Evolutionary conservation across 2,797 vertebrate genomes (phyloP).

Genomic region (Channallabes apus): DNA sequence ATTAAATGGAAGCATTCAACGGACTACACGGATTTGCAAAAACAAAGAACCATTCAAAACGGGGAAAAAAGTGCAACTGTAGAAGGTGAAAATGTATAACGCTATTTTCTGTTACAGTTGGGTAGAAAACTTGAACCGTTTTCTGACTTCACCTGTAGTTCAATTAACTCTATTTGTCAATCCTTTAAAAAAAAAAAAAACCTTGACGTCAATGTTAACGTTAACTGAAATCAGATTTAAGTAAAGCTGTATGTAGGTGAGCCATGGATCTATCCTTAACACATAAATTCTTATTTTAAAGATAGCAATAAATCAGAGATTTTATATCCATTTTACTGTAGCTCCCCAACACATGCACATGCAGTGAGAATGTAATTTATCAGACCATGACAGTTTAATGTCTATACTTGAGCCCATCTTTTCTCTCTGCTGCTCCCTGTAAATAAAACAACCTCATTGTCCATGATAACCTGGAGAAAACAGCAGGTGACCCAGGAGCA

Average conservation of each 20-base stretch:
- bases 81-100: neutral
- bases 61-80: too few relatives aligned
- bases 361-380: neutral
- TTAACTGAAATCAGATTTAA: neutral
- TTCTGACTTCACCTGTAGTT: neutral
- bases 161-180: neutral
- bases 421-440: neutral
- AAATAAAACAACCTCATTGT: neutral
- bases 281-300: neutral
- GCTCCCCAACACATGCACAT: neutral
- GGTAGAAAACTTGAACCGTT: neutral
- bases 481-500: neutral
- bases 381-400: constrained; percentile 6
- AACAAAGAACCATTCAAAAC: neutral
- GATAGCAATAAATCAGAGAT: neutral
- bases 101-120: neutral
- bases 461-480: neutral
- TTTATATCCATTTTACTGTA: neutral
- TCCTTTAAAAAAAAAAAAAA: neutral
- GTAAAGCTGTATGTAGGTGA: neutral
- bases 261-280: neutral
- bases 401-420: neutral
- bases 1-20: neutral
- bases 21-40: neutral
- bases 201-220: too few relatives aligned